Percentiles rank a stretch among this genome's conserved stretches.
phyloP scores from a whole-genome alignment of 2,797 vertebrate genomes.

The Cossypha dichroa region DNA sequence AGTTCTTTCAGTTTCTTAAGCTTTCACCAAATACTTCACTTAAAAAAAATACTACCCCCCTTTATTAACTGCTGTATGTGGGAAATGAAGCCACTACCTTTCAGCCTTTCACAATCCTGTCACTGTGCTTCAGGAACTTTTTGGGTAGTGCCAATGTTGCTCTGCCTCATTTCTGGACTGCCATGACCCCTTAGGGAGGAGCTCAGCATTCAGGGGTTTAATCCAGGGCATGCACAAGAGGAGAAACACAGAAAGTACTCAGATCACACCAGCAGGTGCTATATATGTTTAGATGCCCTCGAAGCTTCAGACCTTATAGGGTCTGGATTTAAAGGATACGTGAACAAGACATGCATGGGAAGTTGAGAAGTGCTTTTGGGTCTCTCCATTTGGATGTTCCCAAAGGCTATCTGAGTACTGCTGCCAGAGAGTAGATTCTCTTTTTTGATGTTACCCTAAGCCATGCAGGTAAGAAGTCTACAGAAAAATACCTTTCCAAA shows the following conservation, averaged over 20 bases:
- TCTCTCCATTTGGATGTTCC: neutral
- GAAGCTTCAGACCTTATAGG: neutral
- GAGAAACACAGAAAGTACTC: neutral
- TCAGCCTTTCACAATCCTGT: neutral
- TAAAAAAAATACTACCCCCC: neutral
- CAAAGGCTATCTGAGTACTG: neutral
- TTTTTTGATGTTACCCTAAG: neutral
- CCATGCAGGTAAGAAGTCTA: neutral
- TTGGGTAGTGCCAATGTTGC: neutral
- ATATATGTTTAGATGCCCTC: neutral
- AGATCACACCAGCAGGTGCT: neutral
- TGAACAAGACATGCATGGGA: neutral
- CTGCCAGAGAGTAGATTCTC: neutral
- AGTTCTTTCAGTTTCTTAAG: neutral
- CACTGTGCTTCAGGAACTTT: neutral
- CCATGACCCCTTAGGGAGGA: accelerated
- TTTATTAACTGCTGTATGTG: neutral
- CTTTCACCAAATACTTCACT: neutral
- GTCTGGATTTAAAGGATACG: neutral
- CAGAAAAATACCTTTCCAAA: neutral
- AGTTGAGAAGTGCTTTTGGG: accelerated
- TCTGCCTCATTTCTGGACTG: neutral
- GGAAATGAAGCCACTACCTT: neutral
- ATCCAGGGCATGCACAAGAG: neutral
- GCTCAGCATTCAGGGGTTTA: neutral